These are phyloP conservation scores for Diadegma fenestrale DNA, from an alignment of 2,888 invertebrate species.

Conservation along the genomic window DNA sequence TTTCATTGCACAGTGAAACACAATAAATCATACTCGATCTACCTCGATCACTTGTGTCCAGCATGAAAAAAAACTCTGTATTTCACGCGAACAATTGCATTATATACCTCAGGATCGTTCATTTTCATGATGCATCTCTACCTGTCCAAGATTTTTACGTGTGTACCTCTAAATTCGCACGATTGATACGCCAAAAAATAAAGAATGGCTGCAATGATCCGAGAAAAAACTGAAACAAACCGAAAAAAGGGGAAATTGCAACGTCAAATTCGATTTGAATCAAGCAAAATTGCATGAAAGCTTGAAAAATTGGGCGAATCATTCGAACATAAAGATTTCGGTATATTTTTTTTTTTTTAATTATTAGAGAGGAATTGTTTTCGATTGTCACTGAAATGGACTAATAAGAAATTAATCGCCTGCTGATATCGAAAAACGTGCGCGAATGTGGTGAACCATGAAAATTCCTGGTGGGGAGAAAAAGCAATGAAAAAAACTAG, in stretches of 20 bases:
- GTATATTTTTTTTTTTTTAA: no score
- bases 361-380: background rate
- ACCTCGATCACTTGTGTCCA: slow-evolving; percentile 32
- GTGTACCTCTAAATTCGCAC: background rate
- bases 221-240: background rate
- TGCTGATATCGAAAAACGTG: no score
- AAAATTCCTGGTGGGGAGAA: background rate
- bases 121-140: slow-evolving; percentile 26
- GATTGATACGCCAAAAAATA: background rate
- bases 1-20: slow-evolving; percentile 13
- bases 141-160: slow-evolving; percentile 14
- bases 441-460: background rate
- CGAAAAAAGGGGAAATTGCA: background rate
- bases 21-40: slow-evolving; percentile 50
- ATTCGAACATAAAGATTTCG: background rate
- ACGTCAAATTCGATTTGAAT: background rate
- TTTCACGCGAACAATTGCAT: slow-evolving; percentile 39
- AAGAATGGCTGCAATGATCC: background rate
- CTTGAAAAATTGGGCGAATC: background rate
- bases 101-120: background rate
- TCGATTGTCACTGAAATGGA: background rate
- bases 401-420: background rate
- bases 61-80: slow-evolving; percentile 29
- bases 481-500: slow-evolving; percentile 23
- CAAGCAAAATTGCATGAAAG: background rate